Conservation (phyloP, 2,113 vertebrate species). For the Thomomys bottae region DNA sequence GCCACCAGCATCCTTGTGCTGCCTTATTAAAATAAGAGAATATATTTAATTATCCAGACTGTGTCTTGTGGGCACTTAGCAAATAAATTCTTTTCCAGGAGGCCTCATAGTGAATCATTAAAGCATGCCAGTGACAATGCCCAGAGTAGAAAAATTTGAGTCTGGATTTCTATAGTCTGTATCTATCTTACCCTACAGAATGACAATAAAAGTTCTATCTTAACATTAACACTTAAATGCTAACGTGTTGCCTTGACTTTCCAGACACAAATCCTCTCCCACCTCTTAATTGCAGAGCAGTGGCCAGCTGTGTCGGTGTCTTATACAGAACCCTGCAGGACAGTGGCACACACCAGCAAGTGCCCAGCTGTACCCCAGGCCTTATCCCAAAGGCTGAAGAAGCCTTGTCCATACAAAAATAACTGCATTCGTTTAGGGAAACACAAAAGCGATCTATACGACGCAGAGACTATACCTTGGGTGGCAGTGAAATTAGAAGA, state of each 20-base stretch:
- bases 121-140: no score
- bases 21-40: no score
- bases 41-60: no score
- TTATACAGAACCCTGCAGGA: no score
- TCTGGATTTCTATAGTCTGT: neutral
- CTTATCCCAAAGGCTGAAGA: no score
- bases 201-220: neutral
- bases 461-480: constrained; percentile 79
- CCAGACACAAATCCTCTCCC: constrained; percentile 61
- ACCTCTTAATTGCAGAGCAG: neutral
- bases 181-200: neutral
- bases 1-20: no score
- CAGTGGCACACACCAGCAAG: no score
- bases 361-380: no score
- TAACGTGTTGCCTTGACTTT: constrained; percentile 31
- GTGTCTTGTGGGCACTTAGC: neutral
- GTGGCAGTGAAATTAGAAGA: constrained; percentile 65
- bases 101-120: no score
- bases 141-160: neutral
- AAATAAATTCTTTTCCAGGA: neutral
- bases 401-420: no score
- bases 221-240: constrained; percentile 12
- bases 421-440: neutral
- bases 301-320: no score
- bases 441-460: neutral